Base-by-base conservation (phyloP, 2,113 vertebrate species). In the Prunella fulvescens region DNA sequence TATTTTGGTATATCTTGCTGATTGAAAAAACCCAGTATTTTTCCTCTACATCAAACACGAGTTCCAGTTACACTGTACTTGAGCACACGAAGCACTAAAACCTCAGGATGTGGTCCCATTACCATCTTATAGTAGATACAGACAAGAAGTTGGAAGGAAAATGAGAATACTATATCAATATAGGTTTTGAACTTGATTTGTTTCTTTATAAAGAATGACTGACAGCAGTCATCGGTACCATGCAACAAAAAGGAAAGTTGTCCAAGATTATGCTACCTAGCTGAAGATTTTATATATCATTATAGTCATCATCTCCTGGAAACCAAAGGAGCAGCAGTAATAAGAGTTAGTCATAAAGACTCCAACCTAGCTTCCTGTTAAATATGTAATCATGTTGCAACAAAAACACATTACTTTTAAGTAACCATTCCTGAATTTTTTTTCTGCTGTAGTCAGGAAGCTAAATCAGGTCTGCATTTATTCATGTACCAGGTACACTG, bases 341-440 rank as follows among this genome's bases (percentile, higher is more conserved):
- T n/a, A 91, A 69, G 60, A 74, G 79, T 92, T 93, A 95, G 79
- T 92, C 95, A 96, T 72, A 90, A 88, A 92, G 82, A 92, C 85
- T 88, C 48, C 51, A 92, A 9, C 79, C 80, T 92, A 80, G 72
- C 72, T 95, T 97, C 88, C 92, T 88, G 60, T 88, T 93, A 92
- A 90, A 90, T 90, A 88, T 94, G 81, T 94, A 94, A 96, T 83
- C 86, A 93, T 35, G 60, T 51, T 74, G 90, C 88, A 94, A 93
- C 19, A 82, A 86, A 92, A 96, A 23, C 77, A 92, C 82, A 83
- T 88, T 71, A 67, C 56, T 95, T 95, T 93, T 70, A 94, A 96
- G 95, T 86, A 96, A 83, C 71, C 48, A 62, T 88, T 88, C 85
- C 56, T 57, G 57, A 66, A 8, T 83, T 88, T 88, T 88, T 88